Percentiles rank a stretch among this genome's conserved stretches.
Evolutionary conservation across 2,888 invertebrate genomes (phyloP).

Genomic region (Mongoloraphidia duomilia): DNA sequence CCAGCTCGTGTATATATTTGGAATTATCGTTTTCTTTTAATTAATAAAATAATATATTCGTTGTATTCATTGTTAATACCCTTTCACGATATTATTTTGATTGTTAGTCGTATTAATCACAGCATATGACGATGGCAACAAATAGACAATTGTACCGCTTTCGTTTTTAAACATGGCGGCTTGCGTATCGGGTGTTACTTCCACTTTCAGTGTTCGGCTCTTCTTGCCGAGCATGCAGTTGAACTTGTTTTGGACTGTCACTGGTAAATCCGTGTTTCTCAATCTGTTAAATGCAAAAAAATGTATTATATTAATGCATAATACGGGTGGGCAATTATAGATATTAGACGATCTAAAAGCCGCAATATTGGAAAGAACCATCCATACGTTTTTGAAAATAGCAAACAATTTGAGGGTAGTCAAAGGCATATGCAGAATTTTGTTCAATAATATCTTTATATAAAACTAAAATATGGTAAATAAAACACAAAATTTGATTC

Average conservation of each 20-base stretch:
- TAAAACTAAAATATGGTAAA: too few relatives aligned
- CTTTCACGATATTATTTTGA: slow-evolving; percentile 14
- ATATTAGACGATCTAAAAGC: not conserved
- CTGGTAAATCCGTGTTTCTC: slow-evolving; percentile 52
- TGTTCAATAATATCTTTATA: too few relatives aligned
- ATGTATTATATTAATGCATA: slow-evolving; percentile 3
- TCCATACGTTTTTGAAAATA: too few relatives aligned
- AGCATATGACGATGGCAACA: slow-evolving; percentile 34
- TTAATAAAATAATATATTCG: too few relatives aligned
- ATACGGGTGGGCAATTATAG: not conserved
- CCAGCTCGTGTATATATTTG: too few relatives aligned
- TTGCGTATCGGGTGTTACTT: slow-evolving; percentile 37
- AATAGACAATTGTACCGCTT: slow-evolving; percentile 32
- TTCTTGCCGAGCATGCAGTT: slow-evolving; percentile 79
- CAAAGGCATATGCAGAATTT: too few relatives aligned
- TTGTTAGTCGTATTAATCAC: slow-evolving; percentile 32
- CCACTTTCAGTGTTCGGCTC: slow-evolving; percentile 41
- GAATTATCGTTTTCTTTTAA: too few relatives aligned
- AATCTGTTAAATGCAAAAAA: slow-evolving; percentile 36
- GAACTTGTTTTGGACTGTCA: slow-evolving; percentile 58
- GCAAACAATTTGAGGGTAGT: too few relatives aligned
- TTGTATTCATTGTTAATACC: too few relatives aligned
- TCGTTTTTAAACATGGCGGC: slow-evolving; percentile 36
- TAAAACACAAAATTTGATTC: too few relatives aligned
- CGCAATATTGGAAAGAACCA: too few relatives aligned